Evolutionary conservation across 1,140 invertebrate species (phyloP), one percentile per base, ranked within the genome.

Genomic region (Bombus superbus): DNA sequence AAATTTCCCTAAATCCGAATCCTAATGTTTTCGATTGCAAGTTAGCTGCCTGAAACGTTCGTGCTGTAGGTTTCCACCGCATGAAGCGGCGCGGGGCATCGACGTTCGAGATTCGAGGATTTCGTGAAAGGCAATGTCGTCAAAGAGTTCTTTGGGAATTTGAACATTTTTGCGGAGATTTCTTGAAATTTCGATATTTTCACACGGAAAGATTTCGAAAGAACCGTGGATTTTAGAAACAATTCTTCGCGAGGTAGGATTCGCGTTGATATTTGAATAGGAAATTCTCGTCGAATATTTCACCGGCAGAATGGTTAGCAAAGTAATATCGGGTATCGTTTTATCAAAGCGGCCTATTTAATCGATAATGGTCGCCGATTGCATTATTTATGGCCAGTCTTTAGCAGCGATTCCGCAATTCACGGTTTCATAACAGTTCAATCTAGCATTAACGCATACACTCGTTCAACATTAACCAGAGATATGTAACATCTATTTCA

Each of bases 311-410:
- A 35, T 15, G 35, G 35, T 59, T 35, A 25, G n/a, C 13, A 40
- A 59, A 53, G 35, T 78, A 78, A 78, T 40, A 78, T 62, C 75
- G 57, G 28, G 28, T 78, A 78, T 64, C 75, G 75, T 78, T 78
- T 66, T 66, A 78, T 66, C 75, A 78, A 78, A 64, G 38, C 38
- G 57, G 64, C 25, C 75, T 42, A 42, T 78, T 40, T 64, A 78
- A 78, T 64, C 57, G 57, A 78, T 78, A 78, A 66, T 66, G 62
- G 28, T 28, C 9, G 38, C 25, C 25, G 38, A 28, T n/a, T 40
- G 40, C 28, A 78, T 64, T 78, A 78, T 83, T 78, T 78, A 83
- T 66, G 22, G 28, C 64, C 47, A 35, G 47, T 57, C 76, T 66
- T 42, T 57, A 69, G 15, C 38, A 18, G 11, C 47, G 18, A 69